Base-by-base conservation (phyloP, 2,113 vertebrate species). In the Perca schrenkii region DNA sequence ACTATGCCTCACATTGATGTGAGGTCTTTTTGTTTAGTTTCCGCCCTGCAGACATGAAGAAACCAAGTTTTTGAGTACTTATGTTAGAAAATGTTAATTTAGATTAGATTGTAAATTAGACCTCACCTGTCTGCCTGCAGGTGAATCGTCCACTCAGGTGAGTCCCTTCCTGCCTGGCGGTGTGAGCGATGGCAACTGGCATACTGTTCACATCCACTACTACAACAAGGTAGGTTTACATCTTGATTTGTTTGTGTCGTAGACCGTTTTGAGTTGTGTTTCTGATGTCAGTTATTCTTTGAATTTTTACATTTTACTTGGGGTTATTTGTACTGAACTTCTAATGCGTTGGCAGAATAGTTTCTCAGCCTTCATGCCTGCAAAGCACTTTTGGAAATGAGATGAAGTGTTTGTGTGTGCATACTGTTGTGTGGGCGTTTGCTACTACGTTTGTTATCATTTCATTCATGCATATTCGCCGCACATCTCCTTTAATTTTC, bases 121-220 rank as follows among this genome's bases (percentile, higher is more conserved):
- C 40, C 8, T 81, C 8, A 7, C 60, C 28, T 8, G 4, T 70
- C 84, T 21, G 0, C 85, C 72, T 79, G 0, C 93, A 99, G 98
- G 98, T 85, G 98, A 99, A 79, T 97, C 96, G 2, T 99, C 96
- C 92, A 99, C 98, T 0, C 96, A 97, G 93, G 98, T 99, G 92
- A 97, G 95, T 89, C 98, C 98, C 6, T 97, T 95, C 82, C 83
- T 98, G 64, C 96, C 97, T 0, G 97, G 97, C 1, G 98, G 98
- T 0, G 96, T 99, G 90, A 99, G 97, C 28, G 98, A 99, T 10
- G 98, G 98, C 8, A 96, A 97, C 83, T 99, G 98, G 98, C 98
- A 99, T 68, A 98, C 97, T 0, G 95, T 99, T 69, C 97, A 98
- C 89, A 96, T 99, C 88, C 97, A 79, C 85, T 99, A 99, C 94